Conservation (phyloP, 2,888 invertebrate genomes). For the Trimorus sp. region DNA sequence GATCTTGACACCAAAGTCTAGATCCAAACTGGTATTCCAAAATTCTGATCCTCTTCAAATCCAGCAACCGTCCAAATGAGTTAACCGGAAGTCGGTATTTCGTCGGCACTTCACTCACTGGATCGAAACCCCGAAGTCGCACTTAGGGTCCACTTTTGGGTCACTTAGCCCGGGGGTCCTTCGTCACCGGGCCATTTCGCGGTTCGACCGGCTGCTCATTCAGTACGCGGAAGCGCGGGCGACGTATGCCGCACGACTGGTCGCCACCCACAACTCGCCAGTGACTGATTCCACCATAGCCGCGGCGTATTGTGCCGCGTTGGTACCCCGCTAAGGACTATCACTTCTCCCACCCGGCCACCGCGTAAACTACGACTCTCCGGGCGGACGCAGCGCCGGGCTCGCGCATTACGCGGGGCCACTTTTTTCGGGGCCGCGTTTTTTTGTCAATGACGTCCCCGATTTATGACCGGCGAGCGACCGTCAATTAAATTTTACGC, state of each 20-base stretch:
- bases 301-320: slow-evolving; percentile 76
- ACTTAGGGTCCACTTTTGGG: no score
- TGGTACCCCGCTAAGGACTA: slow-evolving; percentile 78
- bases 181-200: no score
- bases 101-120: slow-evolving; percentile 2
- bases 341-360: slow-evolving; percentile 80
- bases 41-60: no score
- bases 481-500: no score
- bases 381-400: slow-evolving; percentile 69
- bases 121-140: not conserved
- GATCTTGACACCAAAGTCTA: no score
- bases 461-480: no score
- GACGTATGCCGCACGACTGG: slow-evolving; percentile 72
- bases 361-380: slow-evolving; percentile 75
- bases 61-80: no score
- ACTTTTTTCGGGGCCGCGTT: not conserved
- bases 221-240: slow-evolving; percentile 59
- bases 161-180: no score
- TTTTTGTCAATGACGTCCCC: no score
- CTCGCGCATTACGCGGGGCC: slow-evolving; percentile 20
- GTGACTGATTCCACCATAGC: slow-evolving; percentile 80
- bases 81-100: not conserved
- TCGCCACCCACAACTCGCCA: slow-evolving; percentile 80
- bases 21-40: no score
- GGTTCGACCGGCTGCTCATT: slow-evolving; percentile 24